A percentile compares a stretch with the other conserved stretches of the same genome.
Evolutionary conservation across 2,113 vertebrate genomes (phyloP).

Genomic region (Cheirogaleus medius): DNA sequence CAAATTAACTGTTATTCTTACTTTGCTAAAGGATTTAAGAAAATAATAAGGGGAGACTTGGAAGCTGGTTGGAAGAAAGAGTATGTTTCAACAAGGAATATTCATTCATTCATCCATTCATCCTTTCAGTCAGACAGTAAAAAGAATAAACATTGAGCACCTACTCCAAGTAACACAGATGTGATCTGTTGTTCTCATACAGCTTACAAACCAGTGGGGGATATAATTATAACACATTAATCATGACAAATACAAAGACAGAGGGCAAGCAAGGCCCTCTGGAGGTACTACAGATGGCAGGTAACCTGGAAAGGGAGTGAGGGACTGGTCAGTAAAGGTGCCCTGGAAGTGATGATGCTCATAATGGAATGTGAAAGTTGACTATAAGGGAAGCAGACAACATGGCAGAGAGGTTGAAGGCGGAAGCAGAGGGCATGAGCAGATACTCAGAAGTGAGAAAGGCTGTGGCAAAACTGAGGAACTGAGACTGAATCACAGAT

Average conservation of each 20-base stretch:
- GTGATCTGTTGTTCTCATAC: background rate
- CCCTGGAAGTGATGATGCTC: background rate
- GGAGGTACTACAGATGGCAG: background rate
- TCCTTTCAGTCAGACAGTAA: background rate
- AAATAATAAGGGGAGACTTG: background rate
- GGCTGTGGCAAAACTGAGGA: background rate
- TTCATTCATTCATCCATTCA: background rate
- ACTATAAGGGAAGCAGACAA: background rate
- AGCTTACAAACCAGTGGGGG: background rate
- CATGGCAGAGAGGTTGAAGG: background rate
- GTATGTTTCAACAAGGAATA: background rate
- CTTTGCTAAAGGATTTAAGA: slow-evolving; percentile 37
- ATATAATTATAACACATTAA: background rate
- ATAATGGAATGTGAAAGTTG: background rate
- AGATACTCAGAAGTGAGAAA: background rate
- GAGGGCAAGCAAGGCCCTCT: background rate
- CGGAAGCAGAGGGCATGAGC: background rate
- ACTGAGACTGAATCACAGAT: background rate
- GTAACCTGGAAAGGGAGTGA: background rate
- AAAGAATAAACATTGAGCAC: background rate
- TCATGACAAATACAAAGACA: background rate
- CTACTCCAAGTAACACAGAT: background rate
- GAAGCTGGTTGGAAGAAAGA: background rate
- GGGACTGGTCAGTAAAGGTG: too few species aligned
- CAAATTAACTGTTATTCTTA: background rate